Evolutionary conservation across 1,140 invertebrate species (phyloP), one percentile per base, ranked within the genome.

Genomic region (Harlomillsia oculata): DNA sequence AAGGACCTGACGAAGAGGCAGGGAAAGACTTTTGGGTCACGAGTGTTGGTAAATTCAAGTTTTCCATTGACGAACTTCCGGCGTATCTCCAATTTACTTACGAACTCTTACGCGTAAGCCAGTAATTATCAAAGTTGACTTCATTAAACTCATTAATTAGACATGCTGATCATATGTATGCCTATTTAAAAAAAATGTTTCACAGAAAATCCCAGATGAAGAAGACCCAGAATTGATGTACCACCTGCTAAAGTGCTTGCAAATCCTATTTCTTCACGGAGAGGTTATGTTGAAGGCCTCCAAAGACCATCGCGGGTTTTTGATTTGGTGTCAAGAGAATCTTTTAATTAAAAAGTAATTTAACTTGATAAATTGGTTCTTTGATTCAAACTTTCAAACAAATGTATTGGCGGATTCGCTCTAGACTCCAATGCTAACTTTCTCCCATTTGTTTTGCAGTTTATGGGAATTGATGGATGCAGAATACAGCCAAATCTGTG

Each of bases 311-410:
- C 79, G 87, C 64, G 91, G 91, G 41, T 98, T 97, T 75, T 83
- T 99, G 51, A 91, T 96, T 55, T 97, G 93, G 89, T 92, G 88
- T 62, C 92, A 99, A 71, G 91, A 97, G 74, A 96, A 95, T 75
- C 74, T 95, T 18, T 74, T 98, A 0, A 92, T 99, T 59, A 89
- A 89, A 69, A 94, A 92, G 89, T 95, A 76, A 1, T 26, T 43
- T 26, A 53, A 9, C 8, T 53, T 53, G 9, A 43, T 43, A 18
- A 6, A 40, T n/a, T 34, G 32, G 32, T 34, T 34, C 32, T 34
- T 34, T 8, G 25, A 3, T 3, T 20, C 14, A 34, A 39, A 1
- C n/a, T 46, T 16, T 21, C 46, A 2, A 0, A 53, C 13, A 5
- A 40, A 20, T 16, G 1, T 26, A 18, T 23, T 46, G 16, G 20